Conservation (phyloP, 2,113 vertebrate genomes). For the Cercopithecus mona region DNA sequence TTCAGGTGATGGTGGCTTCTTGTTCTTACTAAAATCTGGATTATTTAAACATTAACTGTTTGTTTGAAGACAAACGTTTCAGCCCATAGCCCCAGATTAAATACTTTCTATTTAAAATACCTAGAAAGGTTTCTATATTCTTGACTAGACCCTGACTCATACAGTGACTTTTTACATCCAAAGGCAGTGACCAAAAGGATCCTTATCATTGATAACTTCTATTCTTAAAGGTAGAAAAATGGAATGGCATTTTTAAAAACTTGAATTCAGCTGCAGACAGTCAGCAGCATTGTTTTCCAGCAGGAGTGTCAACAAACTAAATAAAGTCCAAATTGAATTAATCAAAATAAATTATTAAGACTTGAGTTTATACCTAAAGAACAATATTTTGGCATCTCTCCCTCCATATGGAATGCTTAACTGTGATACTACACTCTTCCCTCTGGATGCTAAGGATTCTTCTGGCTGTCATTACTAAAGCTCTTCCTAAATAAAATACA, state of each 20-base stretch:
- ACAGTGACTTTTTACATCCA: neutral
- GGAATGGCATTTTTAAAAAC: neutral
- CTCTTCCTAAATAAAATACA: neutral
- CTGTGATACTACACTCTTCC: neutral
- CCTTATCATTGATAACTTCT: neutral
- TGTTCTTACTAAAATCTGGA: neutral
- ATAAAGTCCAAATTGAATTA: neutral
- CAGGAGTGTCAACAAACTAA: neutral
- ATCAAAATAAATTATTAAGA: neutral
- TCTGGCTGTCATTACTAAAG: neutral
- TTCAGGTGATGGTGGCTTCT: neutral
- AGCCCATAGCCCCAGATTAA: neutral
- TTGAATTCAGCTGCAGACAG: neutral
- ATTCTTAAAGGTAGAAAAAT: neutral
- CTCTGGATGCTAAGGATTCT: neutral
- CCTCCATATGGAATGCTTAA: neutral
- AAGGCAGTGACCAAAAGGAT: neutral
- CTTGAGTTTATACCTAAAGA: neutral
- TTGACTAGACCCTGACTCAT: neutral
- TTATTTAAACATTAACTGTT: neutral
- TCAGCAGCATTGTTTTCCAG: neutral
- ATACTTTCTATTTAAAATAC: neutral
- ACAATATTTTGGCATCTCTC: neutral
- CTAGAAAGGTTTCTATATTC: neutral
- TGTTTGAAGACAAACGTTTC: neutral